Base-by-base conservation (phyloP, 2,113 vertebrate species). In the Neotragus moschatus region DNA sequence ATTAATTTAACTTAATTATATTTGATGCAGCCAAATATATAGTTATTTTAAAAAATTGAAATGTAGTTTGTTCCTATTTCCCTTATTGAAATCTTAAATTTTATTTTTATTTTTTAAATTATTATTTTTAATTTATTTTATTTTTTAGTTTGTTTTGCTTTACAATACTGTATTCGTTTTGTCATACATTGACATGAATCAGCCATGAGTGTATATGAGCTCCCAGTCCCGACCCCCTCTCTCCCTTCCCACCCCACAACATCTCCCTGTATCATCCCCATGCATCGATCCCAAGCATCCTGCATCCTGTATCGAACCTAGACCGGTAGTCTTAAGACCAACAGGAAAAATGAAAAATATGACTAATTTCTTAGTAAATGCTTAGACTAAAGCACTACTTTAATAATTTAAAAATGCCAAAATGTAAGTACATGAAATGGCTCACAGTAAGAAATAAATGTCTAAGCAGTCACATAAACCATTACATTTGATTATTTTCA, bases 341-440 rank as follows among this genome's bases (percentile, higher is more conserved):
- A 56, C 10, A 56, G 5, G 13, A 75, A 94, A 93, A 82, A 15
- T 2, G 28, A 51, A 75, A 36, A 8, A 47, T 2, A 63, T 81
- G 4, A 12, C 16, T 39, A 56, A 63, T 91, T 86, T 96, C 19
- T 93, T 60, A 79, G 3, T 2, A 96, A 94, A 84, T 86, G 1
- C 30, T 80, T 88, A 85, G 6, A 45, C 26, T 51, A 56, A 90
- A 91, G 0, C 56, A 58, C 79, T 66, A 56, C 0, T 70, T 90
- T 61, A 84, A 58, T 79, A 96, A 96, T 87, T 96, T 2, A 56
- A 97, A 19, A 84, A 45, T 96, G 33, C 2, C 36, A 91, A 98
- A 97, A 88, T 30, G 0, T 60, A 93, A 82, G 1, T 80, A 95
- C 10, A 92, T 75, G 61, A 92, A 94, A 47, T 82, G 53, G 13